These are phyloP conservation scores for Flexamia atlantica DNA, from an alignment of 2,888 invertebrate species.

Conservation along the genomic window DNA sequence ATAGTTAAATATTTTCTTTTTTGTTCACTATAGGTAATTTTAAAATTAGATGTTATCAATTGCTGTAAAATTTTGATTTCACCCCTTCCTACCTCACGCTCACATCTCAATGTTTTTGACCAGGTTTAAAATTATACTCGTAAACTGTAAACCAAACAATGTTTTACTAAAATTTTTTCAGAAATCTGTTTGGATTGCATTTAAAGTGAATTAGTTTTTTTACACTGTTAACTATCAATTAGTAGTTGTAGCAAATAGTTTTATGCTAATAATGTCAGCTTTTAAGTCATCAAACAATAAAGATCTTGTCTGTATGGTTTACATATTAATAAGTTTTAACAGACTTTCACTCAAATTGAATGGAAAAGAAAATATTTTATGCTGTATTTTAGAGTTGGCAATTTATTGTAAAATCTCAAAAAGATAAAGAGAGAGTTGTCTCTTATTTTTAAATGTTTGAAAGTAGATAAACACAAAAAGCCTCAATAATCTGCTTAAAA, in stretches of 20 bases:
- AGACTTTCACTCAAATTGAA: too few species aligned
- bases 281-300: background rate
- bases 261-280: background rate
- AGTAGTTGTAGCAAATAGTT: slow-evolving; percentile 19
- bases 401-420: too few species aligned
- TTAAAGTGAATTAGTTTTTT: slow-evolving; percentile 6
- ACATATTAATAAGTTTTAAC: too few species aligned
- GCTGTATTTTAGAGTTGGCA: too few species aligned
- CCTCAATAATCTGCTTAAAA: too few species aligned
- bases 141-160: background rate
- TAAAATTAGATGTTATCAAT: too few species aligned
- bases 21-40: too few species aligned
- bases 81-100: background rate
- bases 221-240: background rate
- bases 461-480: too few species aligned
- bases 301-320: slow-evolving; percentile 18
- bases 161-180: background rate
- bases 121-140: slow-evolving; percentile 12
- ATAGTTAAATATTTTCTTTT: too few species aligned
- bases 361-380: too few species aligned
- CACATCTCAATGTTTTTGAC: background rate
- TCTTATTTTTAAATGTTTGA: too few species aligned
- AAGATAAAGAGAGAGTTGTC: too few species aligned
- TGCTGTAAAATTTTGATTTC: background rate
- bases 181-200: slow-evolving; percentile 27